These are phyloP conservation scores for Salvelinus namaycush DNA, from an alignment of 2,113 vertebrate genomes.

Conservation along the genomic window DNA sequence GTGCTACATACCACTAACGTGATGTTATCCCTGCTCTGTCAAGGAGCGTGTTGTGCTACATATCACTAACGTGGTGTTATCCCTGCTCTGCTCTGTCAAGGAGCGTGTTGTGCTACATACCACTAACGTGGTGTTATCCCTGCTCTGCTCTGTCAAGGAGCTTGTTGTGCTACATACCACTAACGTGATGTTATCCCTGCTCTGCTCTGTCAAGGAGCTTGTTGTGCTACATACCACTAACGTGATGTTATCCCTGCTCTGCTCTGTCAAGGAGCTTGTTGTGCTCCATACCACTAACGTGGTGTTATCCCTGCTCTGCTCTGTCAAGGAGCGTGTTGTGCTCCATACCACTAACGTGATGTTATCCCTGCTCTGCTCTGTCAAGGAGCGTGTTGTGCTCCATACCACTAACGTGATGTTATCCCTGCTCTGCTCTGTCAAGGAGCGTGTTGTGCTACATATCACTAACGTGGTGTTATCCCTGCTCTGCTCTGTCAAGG, in stretches of 20 bases:
- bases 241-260: no score
- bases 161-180: no score
- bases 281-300: no score
- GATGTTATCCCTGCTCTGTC: slow-evolving; percentile 35
- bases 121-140: no score
- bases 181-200: no score
- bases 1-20: slow-evolving; percentile 56
- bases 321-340: no score
- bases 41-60: slow-evolving; percentile 56
- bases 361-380: slow-evolving; percentile 22
- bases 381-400: no score
- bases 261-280: no score
- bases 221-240: no score
- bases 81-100: slow-evolving; percentile 13
- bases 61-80: slow-evolving; percentile 14
- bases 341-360: slow-evolving; percentile 1
- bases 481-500: slow-evolving; percentile 13
- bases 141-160: no score
- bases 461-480: slow-evolving; percentile 32
- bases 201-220: no score
- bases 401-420: slow-evolving; percentile 17
- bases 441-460: slow-evolving; percentile 59
- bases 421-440: slow-evolving; percentile 25
- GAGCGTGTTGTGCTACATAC: slow-evolving; percentile 60
- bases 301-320: no score